A percentile compares a stretch with the other conserved stretches of the same genome.
These are phyloP conservation scores for Edolisoma coerulescens DNA, from an alignment of 2,113 vertebrate species.

Conservation along the genomic window DNA sequence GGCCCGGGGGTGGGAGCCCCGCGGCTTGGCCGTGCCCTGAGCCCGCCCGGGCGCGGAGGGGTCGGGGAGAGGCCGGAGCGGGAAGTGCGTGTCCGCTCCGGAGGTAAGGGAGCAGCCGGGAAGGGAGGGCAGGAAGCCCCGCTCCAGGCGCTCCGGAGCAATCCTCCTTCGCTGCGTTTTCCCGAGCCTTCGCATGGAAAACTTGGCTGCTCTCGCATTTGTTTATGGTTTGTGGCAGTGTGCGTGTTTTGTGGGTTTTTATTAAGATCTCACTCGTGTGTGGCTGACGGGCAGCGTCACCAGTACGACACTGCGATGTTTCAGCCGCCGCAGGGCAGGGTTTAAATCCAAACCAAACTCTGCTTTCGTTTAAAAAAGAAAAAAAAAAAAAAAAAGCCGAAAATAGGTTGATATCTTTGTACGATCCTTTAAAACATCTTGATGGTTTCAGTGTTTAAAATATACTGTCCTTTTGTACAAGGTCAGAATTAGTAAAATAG, in stretches of 20 bases:
- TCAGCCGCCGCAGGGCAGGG: background rate
- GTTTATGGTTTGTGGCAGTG: background rate
- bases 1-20: background rate
- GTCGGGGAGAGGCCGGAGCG: background rate
- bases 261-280: background rate
- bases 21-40: background rate
- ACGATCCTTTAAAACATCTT: background rate
- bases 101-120: background rate
- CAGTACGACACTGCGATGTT: background rate
- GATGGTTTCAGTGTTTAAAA: background rate
- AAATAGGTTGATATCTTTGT: background rate
- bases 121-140: background rate
- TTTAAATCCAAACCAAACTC: background rate
- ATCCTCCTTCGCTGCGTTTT: background rate
- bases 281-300: background rate
- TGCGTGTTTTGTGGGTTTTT: rapidly evolving
- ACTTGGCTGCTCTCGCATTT: background rate
- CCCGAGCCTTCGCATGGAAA: background rate
- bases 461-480: background rate
- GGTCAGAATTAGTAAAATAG: background rate
- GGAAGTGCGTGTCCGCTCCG: background rate
- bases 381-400: too few species aligned
- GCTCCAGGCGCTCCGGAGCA: background rate
- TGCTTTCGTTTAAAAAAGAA: background rate
- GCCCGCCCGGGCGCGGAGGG: too few species aligned